Percentiles rank a stretch among this genome's conserved stretches.
These are phyloP conservation scores for Agriotes lineatus DNA, from an alignment of 2,888 invertebrate species.

Conservation along the genomic window DNA sequence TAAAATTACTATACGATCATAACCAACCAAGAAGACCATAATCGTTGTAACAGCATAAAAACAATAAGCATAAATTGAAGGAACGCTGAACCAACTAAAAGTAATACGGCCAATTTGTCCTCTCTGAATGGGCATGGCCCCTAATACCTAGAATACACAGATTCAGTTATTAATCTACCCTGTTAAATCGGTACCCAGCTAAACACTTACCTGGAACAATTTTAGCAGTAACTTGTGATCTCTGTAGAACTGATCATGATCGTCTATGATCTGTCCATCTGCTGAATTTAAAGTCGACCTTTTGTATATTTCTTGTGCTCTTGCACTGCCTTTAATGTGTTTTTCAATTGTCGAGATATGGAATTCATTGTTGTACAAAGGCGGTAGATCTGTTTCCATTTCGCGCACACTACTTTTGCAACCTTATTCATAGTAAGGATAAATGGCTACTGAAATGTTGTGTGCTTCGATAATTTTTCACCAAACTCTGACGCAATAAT, in stretches of 20 bases:
- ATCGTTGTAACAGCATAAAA: slow-evolving; percentile 73
- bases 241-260: slow-evolving; percentile 76
- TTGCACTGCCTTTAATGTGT: slow-evolving; percentile 55
- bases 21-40: slow-evolving; percentile 73
- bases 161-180: too few relatives aligned
- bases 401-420: neutral
- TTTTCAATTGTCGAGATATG: slow-evolving; percentile 21
- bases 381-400: slow-evolving; percentile 32
- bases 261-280: slow-evolving; percentile 72
- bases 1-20: slow-evolving; percentile 73
- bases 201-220: slow-evolving; percentile 67
- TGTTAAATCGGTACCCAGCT: neutral
- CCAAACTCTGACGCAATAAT: too few relatives aligned
- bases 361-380: slow-evolving; percentile 34
- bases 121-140: slow-evolving; percentile 74
- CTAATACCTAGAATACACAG: slow-evolving; percentile 67
- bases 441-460: neutral
- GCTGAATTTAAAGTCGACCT: slow-evolving; percentile 70
- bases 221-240: slow-evolving; percentile 76
- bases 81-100: slow-evolving; percentile 74
- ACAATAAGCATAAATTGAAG: slow-evolving; percentile 75
- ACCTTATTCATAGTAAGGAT: slow-evolving; percentile 6
- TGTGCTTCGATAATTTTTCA: too few relatives aligned
- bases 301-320: slow-evolving; percentile 59
- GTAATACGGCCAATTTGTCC: slow-evolving; percentile 68